phyloP scores from a whole-genome alignment of 2,888 invertebrate genomes.

The Ornithoptera alexandrae region DNA sequence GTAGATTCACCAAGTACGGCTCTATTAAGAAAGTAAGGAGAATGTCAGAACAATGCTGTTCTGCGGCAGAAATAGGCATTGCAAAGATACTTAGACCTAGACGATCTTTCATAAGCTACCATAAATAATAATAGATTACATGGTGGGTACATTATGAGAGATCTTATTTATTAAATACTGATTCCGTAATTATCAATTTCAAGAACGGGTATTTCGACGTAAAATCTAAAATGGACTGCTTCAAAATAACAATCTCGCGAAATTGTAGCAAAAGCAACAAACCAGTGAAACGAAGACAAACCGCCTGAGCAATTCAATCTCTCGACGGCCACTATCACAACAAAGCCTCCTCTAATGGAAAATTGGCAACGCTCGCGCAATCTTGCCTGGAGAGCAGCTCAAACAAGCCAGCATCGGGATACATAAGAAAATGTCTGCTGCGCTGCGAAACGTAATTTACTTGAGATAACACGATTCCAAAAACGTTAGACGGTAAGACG shows the following conservation, averaged over 20 bases:
- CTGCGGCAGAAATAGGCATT: no score
- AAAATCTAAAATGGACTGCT: slow-evolving; percentile 6
- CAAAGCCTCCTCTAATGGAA: slow-evolving; percentile 60
- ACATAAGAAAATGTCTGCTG: slow-evolving; percentile 27
- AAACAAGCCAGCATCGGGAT: slow-evolving; percentile 42
- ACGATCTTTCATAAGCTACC: no score
- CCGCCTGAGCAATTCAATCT: slow-evolving; percentile 57
- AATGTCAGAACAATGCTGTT: no score
- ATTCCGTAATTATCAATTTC: background rate
- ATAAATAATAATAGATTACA: no score
- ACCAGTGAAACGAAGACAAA: slow-evolving; percentile 51
- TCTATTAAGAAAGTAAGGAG: no score
- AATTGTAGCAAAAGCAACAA: slow-evolving; percentile 59
- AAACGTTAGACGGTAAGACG: slow-evolving; percentile 9
- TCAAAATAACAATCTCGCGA: slow-evolving; percentile 41
- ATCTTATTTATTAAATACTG: background rate
- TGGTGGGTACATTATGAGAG: no score
- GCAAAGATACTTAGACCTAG: no score
- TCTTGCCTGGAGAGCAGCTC: slow-evolving; percentile 60
- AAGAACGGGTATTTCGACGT: background rate
- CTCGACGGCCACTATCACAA: slow-evolving; percentile 51
- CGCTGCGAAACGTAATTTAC: slow-evolving; percentile 25
- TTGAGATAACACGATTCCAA: slow-evolving; percentile 18
- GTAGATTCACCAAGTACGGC: no score
- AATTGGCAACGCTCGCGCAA: slow-evolving; percentile 56